Evolutionary conservation across 2,797 vertebrate species (phyloP), one percentile per base, ranked within the genome.

Genomic region (Macrochelys suwanniensis): DNA sequence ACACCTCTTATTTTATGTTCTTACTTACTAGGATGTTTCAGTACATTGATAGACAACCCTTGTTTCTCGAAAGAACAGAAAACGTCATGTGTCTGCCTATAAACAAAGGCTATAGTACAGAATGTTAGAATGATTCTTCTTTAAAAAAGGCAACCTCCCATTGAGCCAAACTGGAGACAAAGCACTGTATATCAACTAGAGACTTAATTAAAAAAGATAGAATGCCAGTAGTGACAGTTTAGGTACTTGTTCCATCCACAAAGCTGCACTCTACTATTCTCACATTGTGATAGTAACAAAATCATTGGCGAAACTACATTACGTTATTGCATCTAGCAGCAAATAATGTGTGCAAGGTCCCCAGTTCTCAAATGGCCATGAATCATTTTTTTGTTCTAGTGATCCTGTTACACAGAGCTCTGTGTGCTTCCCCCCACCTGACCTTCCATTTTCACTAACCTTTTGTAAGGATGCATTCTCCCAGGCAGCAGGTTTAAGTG

Each of bases 401-500:
- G 76, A 28, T 89, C 15, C 54, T 47, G 61, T 88, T 92, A 87
- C 94, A 92, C 74, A 89, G 89, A 91, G 56, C 45, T 85, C 25
- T 33, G 93, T 28, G 21, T 90, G 51, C 51, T 7, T 7, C 9
- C 23, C 4, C 8, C 21, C 9, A 82, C 1, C n/a, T 37, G 92
- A 53, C 74, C 97, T 97, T 87, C 68, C 86, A 80, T 94, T 96
- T 96, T 89, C 82, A 86, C 88, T 85, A 37, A 68, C 84, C 42
- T 94, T 94, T 96, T 96, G 77, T 84, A 88, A 92, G 33, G 86
- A 59, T 2, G 3, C 88, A 51, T 37, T 74, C 74, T 95, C 31
- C 51, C 37, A 78, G 71, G 56, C 76, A 95, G 77, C 59, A 86
- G 88, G 94, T 90, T 94, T 97, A 95, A 96, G 84, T 96, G 91